Percentiles rank a stretch among this genome's conserved stretches.
Evolutionary conservation across 2,888 invertebrate species (phyloP).

Genomic region (Synergus itoensis): DNA sequence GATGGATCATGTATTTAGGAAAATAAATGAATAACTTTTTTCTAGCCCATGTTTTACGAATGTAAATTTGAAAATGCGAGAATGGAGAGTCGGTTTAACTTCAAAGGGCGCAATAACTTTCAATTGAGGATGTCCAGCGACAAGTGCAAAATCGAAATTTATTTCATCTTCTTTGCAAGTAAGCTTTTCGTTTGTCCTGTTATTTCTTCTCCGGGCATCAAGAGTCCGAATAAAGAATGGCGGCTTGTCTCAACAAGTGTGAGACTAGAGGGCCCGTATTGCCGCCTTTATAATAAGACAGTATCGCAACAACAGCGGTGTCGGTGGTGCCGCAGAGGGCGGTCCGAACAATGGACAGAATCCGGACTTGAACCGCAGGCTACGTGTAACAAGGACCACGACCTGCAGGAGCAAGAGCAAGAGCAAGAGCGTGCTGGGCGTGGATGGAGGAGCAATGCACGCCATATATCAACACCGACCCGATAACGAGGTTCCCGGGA

Average conservation of each 20-base stretch:
- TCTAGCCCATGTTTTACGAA: background rate
- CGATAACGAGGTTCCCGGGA: constrained; percentile 76
- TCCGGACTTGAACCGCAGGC: constrained; percentile 59
- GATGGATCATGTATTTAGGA: too few species aligned
- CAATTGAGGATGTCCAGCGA: constrained; percentile 31
- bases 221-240: constrained; percentile 38
- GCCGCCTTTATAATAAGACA: constrained; percentile 75
- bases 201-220: constrained; percentile 20
- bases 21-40: too few species aligned
- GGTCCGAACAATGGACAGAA: constrained; percentile 62
- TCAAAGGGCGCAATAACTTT: constrained; percentile 7
- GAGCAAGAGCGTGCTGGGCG: constrained; percentile 59
- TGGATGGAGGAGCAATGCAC: constrained; percentile 66
- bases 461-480: constrained; percentile 75
- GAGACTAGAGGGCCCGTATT: constrained; percentile 70
- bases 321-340: constrained; percentile 68
- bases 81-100: background rate
- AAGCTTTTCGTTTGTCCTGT: constrained; percentile 31
- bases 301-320: constrained; percentile 70
- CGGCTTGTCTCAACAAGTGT: constrained; percentile 65
- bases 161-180: constrained; percentile 25
- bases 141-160: constrained; percentile 39
- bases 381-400: constrained; percentile 67
- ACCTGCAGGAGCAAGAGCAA: constrained; percentile 54
- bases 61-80: background rate